Conservation (phyloP, 2,113 vertebrate genomes). For the Petroica traversi region DNA sequence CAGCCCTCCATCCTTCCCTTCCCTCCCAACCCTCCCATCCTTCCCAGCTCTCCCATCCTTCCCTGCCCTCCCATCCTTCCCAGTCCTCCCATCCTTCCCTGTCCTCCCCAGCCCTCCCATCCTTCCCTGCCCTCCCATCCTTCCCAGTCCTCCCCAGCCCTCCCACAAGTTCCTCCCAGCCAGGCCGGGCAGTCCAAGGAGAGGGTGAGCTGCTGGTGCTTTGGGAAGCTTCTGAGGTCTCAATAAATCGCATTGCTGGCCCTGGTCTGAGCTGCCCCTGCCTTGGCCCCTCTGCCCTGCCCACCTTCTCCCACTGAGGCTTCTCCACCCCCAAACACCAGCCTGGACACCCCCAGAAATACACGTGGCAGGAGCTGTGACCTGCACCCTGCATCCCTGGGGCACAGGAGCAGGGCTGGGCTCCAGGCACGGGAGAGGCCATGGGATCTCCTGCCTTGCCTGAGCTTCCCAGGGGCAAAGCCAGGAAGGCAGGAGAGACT, state of each 20-base stretch:
- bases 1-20: no score
- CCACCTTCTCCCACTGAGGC: not conserved
- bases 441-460: not conserved
- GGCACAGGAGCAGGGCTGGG: accelerated
- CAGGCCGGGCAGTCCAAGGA: not conserved
- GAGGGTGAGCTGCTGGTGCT: accelerated
- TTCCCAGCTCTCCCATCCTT: no score
- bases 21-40: not conserved
- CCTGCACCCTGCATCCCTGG: not conserved
- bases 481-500: not conserved
- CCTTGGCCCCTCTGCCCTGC: not conserved
- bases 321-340: not conserved
- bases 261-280: not conserved
- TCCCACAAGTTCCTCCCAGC: not conserved
- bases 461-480: not conserved
- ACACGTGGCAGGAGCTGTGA: accelerated
- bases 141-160: not conserved
- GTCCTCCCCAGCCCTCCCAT: no score
- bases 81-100: no score
- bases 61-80: no score
- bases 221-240: not conserved
- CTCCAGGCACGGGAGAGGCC: accelerated
- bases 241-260: slow-evolving; percentile 21
- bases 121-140: not conserved
- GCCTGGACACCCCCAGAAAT: not conserved